Conservation (phyloP, 2,113 vertebrate genomes). For the Aptenodytes forsteri region DNA sequence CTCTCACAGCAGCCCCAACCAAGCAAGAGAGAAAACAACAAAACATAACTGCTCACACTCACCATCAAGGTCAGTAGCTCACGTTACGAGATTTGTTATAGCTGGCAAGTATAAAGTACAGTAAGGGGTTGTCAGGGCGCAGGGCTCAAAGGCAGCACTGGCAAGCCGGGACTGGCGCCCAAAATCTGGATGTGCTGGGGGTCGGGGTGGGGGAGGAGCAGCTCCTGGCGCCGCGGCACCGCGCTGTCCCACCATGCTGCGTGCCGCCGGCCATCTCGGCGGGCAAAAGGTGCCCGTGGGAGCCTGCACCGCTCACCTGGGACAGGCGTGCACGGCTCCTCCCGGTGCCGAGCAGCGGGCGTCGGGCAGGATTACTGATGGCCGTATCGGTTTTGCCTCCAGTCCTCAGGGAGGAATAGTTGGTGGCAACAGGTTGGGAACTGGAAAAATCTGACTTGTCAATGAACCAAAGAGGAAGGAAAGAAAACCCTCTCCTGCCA, state of each 20-base stretch:
- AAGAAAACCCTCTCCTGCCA: background rate
- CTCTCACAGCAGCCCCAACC: conserved; percentile 88
- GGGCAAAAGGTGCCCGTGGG: background rate
- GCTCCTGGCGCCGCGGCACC: background rate
- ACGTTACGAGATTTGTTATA: conserved; percentile 71
- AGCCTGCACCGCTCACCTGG: background rate
- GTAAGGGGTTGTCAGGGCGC: conserved; percentile 71
- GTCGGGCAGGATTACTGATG: background rate
- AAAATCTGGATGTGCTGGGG: conserved; percentile 6
- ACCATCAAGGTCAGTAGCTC: conserved; percentile 81
- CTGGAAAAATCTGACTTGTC: background rate
- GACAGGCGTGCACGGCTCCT: background rate
- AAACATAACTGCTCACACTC: conserved; percentile 84
- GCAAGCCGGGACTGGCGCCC: conserved; percentile 27
- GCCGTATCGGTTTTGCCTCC: background rate
- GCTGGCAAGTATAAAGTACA: conserved; percentile 83
- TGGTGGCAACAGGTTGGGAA: background rate
- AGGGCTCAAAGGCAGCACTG: conserved; percentile 45
- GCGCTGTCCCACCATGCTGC: background rate
- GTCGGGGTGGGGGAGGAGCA: background rate
- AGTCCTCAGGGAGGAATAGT: background rate
- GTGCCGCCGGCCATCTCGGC: background rate
- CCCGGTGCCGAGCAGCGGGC: background rate
- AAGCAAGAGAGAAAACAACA: conserved; percentile 89
- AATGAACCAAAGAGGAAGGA: conserved; percentile 21